phyloP scores from a whole-genome alignment of 1,140 invertebrate genomes.

The Drosophila malerkotliana region DNA sequence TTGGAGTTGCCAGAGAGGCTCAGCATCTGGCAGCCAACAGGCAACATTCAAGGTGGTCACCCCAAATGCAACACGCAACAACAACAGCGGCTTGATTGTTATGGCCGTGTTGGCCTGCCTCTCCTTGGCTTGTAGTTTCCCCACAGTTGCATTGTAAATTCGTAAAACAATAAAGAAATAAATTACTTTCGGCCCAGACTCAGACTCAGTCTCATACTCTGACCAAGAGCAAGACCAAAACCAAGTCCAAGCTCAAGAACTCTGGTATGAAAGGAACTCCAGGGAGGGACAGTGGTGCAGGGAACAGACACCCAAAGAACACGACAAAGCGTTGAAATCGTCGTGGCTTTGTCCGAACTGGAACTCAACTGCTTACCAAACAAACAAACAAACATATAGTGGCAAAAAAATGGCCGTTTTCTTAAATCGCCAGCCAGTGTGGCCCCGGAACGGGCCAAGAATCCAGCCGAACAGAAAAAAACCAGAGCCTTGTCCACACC shows the following conservation, averaged over 20 bases:
- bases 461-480: background rate
- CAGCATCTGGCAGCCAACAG: slow-evolving; percentile 45
- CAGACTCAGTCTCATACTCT: slow-evolving; percentile 20
- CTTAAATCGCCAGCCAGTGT: slow-evolving; percentile 74
- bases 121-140: slow-evolving; percentile 64
- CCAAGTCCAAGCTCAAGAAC: slow-evolving; percentile 75
- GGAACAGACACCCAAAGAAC: slow-evolving; percentile 58
- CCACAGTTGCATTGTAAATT: slow-evolving; percentile 83
- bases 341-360: slow-evolving; percentile 72
- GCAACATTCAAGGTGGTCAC: slow-evolving; percentile 74
- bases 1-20: slow-evolving; percentile 12
- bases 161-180: slow-evolving; percentile 84
- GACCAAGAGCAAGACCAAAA: background rate
- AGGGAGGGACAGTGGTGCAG: slow-evolving; percentile 21
- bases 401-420: slow-evolving; percentile 69
- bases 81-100: slow-evolving; percentile 79
- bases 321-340: slow-evolving; percentile 83
- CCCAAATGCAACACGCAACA: slow-evolving; percentile 81
- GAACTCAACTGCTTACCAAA: slow-evolving; percentile 29
- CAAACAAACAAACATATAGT: slow-evolving; percentile 33
- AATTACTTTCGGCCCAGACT: slow-evolving; percentile 78
- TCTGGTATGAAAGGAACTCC: slow-evolving; percentile 48
- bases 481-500: slow-evolving; percentile 20
- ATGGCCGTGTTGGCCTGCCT: slow-evolving; percentile 67
- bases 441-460: slow-evolving; percentile 44